These are phyloP conservation scores for Macrosoma leucophasiata DNA, from an alignment of 2,888 invertebrate species.

Conservation along the genomic window DNA sequence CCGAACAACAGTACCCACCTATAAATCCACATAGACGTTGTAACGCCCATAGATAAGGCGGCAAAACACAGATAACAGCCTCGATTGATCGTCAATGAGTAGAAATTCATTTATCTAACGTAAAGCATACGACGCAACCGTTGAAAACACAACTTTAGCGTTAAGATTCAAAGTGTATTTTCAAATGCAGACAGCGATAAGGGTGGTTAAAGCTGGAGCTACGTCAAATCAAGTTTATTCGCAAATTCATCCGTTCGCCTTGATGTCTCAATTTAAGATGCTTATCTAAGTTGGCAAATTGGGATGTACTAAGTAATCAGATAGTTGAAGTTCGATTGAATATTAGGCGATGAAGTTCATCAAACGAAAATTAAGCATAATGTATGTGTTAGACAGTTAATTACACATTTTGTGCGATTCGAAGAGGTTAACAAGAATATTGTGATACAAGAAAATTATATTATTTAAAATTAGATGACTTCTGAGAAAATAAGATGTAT, in stretches of 20 bases:
- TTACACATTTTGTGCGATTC: too few species aligned
- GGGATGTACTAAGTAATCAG: too few species aligned
- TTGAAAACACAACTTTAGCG: conserved; percentile 26
- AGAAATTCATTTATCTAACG: conserved; percentile 65
- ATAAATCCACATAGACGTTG: conserved; percentile 49
- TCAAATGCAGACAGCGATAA: conserved; percentile 13
- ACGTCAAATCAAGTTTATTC: conserved; percentile 32
- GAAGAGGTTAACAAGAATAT: too few species aligned
- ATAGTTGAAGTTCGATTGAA: too few species aligned
- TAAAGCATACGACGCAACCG: conserved; percentile 28
- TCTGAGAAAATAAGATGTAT: too few species aligned
- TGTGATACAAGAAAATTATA: too few species aligned
- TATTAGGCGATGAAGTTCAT: too few species aligned
- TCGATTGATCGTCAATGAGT: conserved; percentile 71
- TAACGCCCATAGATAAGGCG: conserved; percentile 53
- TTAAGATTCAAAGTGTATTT: conserved; percentile 11
- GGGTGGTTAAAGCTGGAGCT: conserved; percentile 38
- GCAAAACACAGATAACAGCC: conserved; percentile 64
- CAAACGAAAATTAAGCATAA: too few species aligned
- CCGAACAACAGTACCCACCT: conserved; percentile 26
- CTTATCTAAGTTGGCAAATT: conserved; percentile 22
- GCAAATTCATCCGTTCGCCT: conserved; percentile 23
- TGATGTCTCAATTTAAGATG: conserved; percentile 24
- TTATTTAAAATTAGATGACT: too few species aligned
- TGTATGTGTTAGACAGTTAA: too few species aligned